phyloP scores from a whole-genome alignment of 2,113 vertebrate genomes.

The Prietella phreatophila region DNA sequence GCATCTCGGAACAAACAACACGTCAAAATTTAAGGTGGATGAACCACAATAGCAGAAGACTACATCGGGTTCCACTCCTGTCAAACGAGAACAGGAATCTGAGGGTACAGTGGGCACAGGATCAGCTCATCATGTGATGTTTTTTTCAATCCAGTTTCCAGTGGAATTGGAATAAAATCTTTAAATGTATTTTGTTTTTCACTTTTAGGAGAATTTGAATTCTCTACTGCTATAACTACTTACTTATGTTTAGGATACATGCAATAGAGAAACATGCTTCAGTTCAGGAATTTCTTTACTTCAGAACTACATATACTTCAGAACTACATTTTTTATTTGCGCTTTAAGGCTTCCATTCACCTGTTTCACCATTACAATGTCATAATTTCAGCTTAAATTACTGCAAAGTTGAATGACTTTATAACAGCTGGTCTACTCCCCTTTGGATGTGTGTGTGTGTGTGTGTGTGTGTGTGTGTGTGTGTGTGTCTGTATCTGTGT shows the following conservation, averaged over 20 bases:
- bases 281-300: neutral
- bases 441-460: constrained; percentile 14
- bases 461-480: constrained; percentile 16
- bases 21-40: neutral
- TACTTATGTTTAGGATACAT: neutral
- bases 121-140: neutral
- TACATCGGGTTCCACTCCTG: neutral
- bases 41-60: neutral
- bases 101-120: neutral
- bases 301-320: neutral
- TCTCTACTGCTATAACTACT: neutral
- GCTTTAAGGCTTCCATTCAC: neutral
- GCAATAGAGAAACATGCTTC: neutral
- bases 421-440: neutral
- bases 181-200: neutral
- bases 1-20: neutral
- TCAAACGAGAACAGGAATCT: neutral
- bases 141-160: neutral
- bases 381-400: neutral
- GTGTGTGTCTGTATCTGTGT: neutral
- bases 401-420: neutral
- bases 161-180: neutral
- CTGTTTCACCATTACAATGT: neutral
- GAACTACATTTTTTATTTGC: neutral
- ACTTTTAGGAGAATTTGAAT: neutral